A percentile compares a stretch with the other conserved stretches of the same genome.
phyloP scores from a whole-genome alignment of 1,140 invertebrate species.

The Macrostomum lignano region DNA sequence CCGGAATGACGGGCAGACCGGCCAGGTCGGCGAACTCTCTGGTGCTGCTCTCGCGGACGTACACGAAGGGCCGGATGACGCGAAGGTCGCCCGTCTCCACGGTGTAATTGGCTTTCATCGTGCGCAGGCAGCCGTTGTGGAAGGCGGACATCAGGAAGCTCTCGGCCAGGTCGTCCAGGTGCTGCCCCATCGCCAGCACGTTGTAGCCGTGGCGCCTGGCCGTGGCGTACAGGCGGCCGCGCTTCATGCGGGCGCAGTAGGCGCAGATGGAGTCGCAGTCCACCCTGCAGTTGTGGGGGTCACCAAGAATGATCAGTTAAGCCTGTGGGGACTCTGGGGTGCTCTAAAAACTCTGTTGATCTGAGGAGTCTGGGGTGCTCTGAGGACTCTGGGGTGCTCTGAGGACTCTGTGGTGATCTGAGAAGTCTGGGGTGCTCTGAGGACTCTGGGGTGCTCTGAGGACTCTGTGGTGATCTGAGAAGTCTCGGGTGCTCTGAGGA shows the following conservation, averaged over 20 bases:
- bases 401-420: too few relatives aligned
- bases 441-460: too few relatives aligned
- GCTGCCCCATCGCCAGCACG: slow-evolving; percentile 53
- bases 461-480: too few relatives aligned
- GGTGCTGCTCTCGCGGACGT: slow-evolving; percentile 45
- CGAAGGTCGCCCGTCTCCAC: slow-evolving; percentile 42
- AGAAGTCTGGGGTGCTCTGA: too few relatives aligned
- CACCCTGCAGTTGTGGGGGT: too few relatives aligned
- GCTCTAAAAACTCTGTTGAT: too few relatives aligned
- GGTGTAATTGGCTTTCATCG: slow-evolving; percentile 51
- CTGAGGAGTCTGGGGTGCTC: too few relatives aligned
- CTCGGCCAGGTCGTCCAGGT: slow-evolving; percentile 52
- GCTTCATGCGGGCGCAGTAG: slow-evolving; percentile 35
- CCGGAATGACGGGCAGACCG: slow-evolving; percentile 34
- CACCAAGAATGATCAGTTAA: slow-evolving; percentile 31
- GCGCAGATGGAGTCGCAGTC: slow-evolving; percentile 36
- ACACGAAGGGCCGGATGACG: slow-evolving; percentile 56
- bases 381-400: too few relatives aligned
- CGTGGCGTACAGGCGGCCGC: slow-evolving; percentile 42
- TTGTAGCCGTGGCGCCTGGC: slow-evolving; percentile 49
- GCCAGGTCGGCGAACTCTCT: slow-evolving; percentile 36
- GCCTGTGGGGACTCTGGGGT: too few relatives aligned
- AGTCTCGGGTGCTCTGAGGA: too few relatives aligned
- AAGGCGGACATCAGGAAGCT: slow-evolving; percentile 53
- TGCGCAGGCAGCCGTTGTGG: slow-evolving; percentile 44